Evolutionary conservation across 2,113 vertebrate species (phyloP).

Genomic region (Callaeas wilsoni): DNA sequence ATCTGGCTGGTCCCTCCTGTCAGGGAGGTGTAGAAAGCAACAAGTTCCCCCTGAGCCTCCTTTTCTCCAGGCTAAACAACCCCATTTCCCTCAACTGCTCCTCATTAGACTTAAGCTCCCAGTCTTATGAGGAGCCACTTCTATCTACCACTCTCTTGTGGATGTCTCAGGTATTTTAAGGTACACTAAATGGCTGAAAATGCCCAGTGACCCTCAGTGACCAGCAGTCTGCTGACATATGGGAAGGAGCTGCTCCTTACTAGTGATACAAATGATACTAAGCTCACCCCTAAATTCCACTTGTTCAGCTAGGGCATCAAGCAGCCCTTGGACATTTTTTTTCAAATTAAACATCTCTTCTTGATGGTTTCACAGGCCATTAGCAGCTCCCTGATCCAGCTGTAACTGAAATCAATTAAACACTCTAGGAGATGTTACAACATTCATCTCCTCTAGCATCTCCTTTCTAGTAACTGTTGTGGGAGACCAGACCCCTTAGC

Average conservation of each 20-base stretch:
- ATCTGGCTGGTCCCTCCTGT: not conserved
- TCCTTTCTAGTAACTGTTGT: not conserved
- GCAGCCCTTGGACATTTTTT: not conserved
- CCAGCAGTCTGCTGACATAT: not conserved
- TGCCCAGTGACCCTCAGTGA: not conserved
- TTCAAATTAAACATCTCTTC: not conserved
- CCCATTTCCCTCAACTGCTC: not conserved
- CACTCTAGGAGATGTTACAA: not conserved
- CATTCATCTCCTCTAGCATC: not conserved
- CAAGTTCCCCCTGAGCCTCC: fast-evolving
- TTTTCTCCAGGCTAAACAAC: not conserved
- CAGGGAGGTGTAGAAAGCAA: not conserved
- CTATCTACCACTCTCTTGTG: not conserved
- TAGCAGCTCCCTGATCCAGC: not conserved
- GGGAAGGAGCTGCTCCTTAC: not conserved
- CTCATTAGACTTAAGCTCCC: not conserved
- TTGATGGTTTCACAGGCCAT: not conserved
- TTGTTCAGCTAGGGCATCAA: not conserved
- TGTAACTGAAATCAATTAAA: not conserved
- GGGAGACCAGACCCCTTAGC: not conserved
- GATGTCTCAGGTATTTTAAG: not conserved
- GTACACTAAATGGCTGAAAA: not conserved
- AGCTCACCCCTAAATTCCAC: not conserved
- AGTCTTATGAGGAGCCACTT: not conserved
- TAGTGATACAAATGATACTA: not conserved